Evolutionary conservation across 2,888 invertebrate genomes (phyloP), one percentile per base, ranked within the genome.

Genomic region (Allolobophora icterica): DNA sequence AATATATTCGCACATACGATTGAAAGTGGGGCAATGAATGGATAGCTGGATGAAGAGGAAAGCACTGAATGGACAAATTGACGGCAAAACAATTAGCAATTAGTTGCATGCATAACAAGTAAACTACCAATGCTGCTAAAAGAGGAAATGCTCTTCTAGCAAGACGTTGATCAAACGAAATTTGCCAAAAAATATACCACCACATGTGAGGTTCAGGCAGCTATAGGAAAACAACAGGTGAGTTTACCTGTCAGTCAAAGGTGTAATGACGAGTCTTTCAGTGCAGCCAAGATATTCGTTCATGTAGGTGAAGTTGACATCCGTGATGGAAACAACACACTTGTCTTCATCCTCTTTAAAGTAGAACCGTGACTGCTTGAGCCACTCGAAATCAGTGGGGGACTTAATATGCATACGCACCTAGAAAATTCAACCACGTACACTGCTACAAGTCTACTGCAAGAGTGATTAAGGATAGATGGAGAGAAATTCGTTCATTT

Each of bases 241-340:
- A 71, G 71, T 71, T 71, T 71, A 71, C 71, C 98, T 97, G 96
- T 99, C 99, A 87, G 99, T 99, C 89, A 99, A 96, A 0, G 99
- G 99, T 0, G 99, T 99, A 93, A 99, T 99, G 52, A 99, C 99
- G 92, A 99, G 96, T 92, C 99, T 96, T 94, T 99, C 99, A 0
- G 99, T 99, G 94, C 99, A 99, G 0, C 99, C 99, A 89, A 99
- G 96, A 95, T 98, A 99, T 95, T 99, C 99, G 95, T 99, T 99
- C 96, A 98, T 98, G 95, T 99, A 99, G 0, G 97, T 97, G 94
- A 99, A 99, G 15, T 97, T 97, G 0, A 99, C 99, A 94, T 99
- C 99, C 0, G 99, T 99, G 30, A 99, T 98, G 0, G 97, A 97
- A 93, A 99, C 98, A 96, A 97, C 97, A 0, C 98, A 99, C 95